Percentiles rank a stretch among this genome's conserved stretches.
phyloP scores from a whole-genome alignment of 2,888 invertebrate species.

The Trissolcus japonicus region DNA sequence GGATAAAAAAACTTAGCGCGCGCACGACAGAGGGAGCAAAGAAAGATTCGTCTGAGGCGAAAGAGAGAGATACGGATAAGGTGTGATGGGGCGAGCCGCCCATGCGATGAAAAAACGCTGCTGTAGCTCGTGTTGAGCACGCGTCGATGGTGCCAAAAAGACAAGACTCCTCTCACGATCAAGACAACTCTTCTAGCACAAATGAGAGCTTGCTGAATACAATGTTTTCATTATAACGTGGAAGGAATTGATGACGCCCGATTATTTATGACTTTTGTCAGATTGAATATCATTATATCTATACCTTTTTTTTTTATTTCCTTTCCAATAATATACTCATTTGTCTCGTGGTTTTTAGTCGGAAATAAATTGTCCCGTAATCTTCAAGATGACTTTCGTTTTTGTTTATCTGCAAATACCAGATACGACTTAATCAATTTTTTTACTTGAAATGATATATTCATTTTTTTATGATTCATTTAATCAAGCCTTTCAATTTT shows the following conservation, averaged over 20 bases:
- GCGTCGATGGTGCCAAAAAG: slow-evolving; percentile 62
- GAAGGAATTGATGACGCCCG: slow-evolving; percentile 40
- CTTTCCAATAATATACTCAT: neutral
- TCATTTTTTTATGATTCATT: no score
- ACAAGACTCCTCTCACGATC: slow-evolving; percentile 34
- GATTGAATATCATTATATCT: slow-evolving; percentile 36
- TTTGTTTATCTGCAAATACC: no score
- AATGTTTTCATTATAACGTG: slow-evolving; percentile 45
- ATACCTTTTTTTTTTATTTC: neutral
- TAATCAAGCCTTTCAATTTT: no score
- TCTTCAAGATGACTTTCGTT: no score
- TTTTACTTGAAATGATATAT: no score
- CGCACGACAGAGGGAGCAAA: slow-evolving; percentile 16
- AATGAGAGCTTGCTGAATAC: slow-evolving; percentile 12
- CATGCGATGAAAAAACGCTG: slow-evolving; percentile 54
- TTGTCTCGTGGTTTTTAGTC: slow-evolving; percentile 1
- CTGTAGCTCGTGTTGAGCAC: slow-evolving; percentile 67
- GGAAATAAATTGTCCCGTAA: slow-evolving; percentile 3
- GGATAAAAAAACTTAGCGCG: slow-evolving; percentile 24
- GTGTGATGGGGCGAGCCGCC: slow-evolving; percentile 13
- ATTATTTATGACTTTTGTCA: slow-evolving; percentile 31
- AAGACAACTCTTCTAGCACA: slow-evolving; percentile 16
- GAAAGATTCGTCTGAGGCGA: neutral
- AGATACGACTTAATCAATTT: no score
- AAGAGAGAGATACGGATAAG: neutral